These are phyloP conservation scores for Heterodera schachtii DNA, from an alignment of 1,140 invertebrate species.

Conservation along the genomic window DNA sequence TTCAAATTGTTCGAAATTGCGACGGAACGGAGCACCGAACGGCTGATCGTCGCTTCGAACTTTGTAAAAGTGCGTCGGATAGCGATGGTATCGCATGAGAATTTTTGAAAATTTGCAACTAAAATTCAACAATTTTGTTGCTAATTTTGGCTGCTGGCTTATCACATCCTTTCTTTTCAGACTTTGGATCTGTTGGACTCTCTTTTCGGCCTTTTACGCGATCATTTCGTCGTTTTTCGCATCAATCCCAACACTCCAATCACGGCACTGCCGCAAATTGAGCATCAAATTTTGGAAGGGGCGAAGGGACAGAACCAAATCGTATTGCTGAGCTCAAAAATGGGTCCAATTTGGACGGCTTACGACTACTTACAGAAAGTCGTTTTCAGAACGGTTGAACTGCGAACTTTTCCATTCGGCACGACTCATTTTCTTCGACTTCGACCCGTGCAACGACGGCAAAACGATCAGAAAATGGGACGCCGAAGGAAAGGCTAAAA, in stretches of 20 bases:
- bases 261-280: slow-evolving; percentile 1
- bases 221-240: slow-evolving; percentile 1
- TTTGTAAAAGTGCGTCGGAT: not conserved
- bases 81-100: no score
- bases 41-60: slow-evolving; percentile 6
- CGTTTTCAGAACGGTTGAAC: not conserved
- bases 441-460: not conserved
- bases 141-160: no score
- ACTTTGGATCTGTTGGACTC: slow-evolving; percentile 3
- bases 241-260: slow-evolving; percentile 1
- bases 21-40: not conserved
- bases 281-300: not conserved
- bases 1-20: not conserved
- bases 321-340: not conserved
- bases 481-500: not conserved
- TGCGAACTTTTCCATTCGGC: not conserved
- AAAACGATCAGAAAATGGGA: not conserved
- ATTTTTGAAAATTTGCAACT: no score
- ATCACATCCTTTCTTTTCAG: not conserved
- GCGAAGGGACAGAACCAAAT: not conserved
- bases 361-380: not conserved
- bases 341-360: not conserved
- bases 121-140: no score
- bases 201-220: slow-evolving; percentile 1
- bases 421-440: not conserved